phyloP scores from a whole-genome alignment of 2,888 invertebrate species.

The Cylindroiulus punctatus region DNA sequence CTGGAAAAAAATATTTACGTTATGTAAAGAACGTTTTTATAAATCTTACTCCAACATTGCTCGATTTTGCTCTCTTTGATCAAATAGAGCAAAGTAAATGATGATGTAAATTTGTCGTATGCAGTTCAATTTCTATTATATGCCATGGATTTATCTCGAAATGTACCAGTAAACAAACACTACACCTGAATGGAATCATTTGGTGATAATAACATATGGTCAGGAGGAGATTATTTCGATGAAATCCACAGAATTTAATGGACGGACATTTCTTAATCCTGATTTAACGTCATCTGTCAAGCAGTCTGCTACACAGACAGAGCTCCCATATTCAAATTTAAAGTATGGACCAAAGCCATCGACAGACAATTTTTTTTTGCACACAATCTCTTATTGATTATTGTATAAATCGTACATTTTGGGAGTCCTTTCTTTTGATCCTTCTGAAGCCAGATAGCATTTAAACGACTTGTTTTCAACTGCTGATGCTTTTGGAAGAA shows the following conservation, averaged over 20 bases:
- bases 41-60: too few relatives aligned
- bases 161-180: too few relatives aligned
- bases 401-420: constrained; percentile 1
- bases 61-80: too few relatives aligned
- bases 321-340: not conserved
- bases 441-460: not conserved
- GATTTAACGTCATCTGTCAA: not conserved
- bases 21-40: too few relatives aligned
- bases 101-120: too few relatives aligned
- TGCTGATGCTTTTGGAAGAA: not conserved
- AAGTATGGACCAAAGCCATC: not conserved
- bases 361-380: not conserved
- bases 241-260: not conserved
- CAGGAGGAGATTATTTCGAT: not conserved
- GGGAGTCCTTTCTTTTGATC: not conserved
- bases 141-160: too few relatives aligned
- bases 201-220: too few relatives aligned
- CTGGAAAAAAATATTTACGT: too few relatives aligned
- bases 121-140: too few relatives aligned
- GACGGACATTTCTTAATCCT: not conserved
- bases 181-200: too few relatives aligned
- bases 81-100: too few relatives aligned
- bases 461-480: constrained; percentile 38
- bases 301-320: not conserved
- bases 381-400: constrained; percentile 24